Evolutionary conservation across 2,888 invertebrate species (phyloP).

Genomic region (Chloroclysta siterata): DNA sequence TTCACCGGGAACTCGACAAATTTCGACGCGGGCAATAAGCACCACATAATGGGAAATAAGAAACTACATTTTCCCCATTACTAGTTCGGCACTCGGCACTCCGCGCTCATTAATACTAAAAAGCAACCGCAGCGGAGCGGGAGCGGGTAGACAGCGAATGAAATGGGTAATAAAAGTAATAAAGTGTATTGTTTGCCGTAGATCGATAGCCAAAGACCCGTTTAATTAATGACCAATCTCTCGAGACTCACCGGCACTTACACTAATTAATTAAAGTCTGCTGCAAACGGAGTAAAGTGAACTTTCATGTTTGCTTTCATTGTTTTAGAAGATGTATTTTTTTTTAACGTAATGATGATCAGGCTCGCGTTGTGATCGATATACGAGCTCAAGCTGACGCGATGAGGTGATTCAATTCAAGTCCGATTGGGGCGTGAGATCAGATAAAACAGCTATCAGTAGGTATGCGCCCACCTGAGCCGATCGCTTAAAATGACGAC

Average conservation of each 20-base stretch:
- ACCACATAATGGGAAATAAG: slow-evolving; percentile 43
- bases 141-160: slow-evolving; percentile 61
- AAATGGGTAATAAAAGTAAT: slow-evolving; percentile 77
- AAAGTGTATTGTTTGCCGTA: slow-evolving; percentile 77
- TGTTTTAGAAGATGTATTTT: slow-evolving; percentile 59
- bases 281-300: slow-evolving; percentile 69
- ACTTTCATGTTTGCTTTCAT: slow-evolving; percentile 62
- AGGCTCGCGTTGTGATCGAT: slow-evolving; percentile 34
- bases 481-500: slow-evolving; percentile 51
- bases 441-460: slow-evolving; percentile 60
- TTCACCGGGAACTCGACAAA: slow-evolving; percentile 34
- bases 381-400: slow-evolving; percentile 47
- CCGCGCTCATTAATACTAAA: slow-evolving; percentile 60
- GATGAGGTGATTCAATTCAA: slow-evolving; percentile 65
- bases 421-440: slow-evolving; percentile 62
- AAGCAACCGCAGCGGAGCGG: slow-evolving; percentile 54
- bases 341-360: slow-evolving; percentile 37
- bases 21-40: slow-evolving; percentile 37
- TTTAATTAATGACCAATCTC: slow-evolving; percentile 82
- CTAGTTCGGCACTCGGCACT: slow-evolving; percentile 43
- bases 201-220: slow-evolving; percentile 78
- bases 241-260: slow-evolving; percentile 80
- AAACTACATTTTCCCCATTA: slow-evolving; percentile 48
- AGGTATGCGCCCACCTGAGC: slow-evolving; percentile 55
- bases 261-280: slow-evolving; percentile 79